Evolutionary conservation across 64 coral and sea anemone genomes (phyloP).

Genomic region (Stylophora pistillata): DNA sequence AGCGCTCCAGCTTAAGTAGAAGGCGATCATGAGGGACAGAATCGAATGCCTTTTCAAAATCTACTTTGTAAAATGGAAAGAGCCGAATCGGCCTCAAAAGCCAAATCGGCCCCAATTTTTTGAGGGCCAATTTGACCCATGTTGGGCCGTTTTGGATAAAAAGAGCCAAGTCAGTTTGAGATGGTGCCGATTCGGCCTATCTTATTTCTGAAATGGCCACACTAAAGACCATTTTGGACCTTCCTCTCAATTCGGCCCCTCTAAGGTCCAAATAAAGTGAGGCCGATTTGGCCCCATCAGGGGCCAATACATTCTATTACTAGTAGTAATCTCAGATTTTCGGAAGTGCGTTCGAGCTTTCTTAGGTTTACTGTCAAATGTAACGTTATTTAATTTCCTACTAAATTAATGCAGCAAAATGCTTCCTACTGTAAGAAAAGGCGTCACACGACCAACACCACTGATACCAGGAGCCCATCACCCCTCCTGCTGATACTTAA

Average conservation of each 20-base stretch:
- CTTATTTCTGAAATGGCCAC: constrained; percentile 48
- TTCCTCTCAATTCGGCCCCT: constrained; percentile 67
- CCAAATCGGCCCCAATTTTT: constrained; percentile 77
- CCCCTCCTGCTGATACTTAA: no score
- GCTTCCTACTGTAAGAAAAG: no score
- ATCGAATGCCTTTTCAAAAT: no score
- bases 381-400: no score
- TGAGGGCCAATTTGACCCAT: constrained; percentile 56
- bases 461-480: no score
- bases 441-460: no score
- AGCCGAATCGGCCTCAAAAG: constrained; percentile 60
- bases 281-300: constrained; percentile 22
- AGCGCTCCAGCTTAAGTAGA: no score
- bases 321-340: no score
- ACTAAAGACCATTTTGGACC: constrained; percentile 54
- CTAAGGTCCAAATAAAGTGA: constrained; percentile 16
- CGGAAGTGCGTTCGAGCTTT: no score
- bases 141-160: constrained; percentile 52
- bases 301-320: neutral
- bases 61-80: constrained; percentile 59
- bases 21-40: no score
- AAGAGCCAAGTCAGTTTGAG: constrained; percentile 36
- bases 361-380: no score
- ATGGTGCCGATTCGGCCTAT: constrained; percentile 61
- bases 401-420: no score